Evolutionary conservation across 1,140 invertebrate species (phyloP).

Genomic region (Formica exsecta): DNA sequence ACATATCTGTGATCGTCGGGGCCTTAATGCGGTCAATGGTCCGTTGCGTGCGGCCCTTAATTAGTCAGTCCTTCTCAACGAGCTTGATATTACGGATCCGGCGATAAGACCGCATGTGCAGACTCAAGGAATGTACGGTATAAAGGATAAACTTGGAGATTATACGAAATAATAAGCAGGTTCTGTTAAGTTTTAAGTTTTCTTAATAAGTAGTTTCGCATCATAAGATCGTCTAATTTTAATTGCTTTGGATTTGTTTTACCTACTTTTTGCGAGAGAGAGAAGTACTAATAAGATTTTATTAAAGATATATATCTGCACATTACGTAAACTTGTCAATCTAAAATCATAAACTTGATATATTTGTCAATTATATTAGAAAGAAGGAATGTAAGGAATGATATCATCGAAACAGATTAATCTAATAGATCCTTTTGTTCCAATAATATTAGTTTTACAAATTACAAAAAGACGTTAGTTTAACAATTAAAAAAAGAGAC

Average conservation of each 20-base stretch:
- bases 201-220: not conserved
- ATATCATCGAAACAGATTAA: not conserved
- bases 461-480: too few species aligned
- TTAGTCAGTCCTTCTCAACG: conserved; percentile 49
- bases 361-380: not conserved
- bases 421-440: not conserved
- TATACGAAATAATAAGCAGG: not conserved
- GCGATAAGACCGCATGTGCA: conserved; percentile 18
- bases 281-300: not conserved
- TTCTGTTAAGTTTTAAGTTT: not conserved
- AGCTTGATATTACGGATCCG: conserved; percentile 42
- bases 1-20: conserved; percentile 41
- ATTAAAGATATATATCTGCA: not conserved
- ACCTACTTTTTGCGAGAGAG: not conserved
- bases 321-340: not conserved
- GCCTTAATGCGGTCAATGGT: conserved; percentile 56
- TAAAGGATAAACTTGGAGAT: not conserved
- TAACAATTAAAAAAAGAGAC: not conserved
- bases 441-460: not conserved
- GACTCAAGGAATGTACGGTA: conserved; percentile 9
- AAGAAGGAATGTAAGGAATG: not conserved
- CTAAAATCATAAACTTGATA: not conserved
- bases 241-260: not conserved
- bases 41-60: conserved; percentile 58
- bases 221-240: not conserved